Conservation (phyloP, 92 coral and sea anemone genomes). For the Parazoanthus atlanticus region DNA sequence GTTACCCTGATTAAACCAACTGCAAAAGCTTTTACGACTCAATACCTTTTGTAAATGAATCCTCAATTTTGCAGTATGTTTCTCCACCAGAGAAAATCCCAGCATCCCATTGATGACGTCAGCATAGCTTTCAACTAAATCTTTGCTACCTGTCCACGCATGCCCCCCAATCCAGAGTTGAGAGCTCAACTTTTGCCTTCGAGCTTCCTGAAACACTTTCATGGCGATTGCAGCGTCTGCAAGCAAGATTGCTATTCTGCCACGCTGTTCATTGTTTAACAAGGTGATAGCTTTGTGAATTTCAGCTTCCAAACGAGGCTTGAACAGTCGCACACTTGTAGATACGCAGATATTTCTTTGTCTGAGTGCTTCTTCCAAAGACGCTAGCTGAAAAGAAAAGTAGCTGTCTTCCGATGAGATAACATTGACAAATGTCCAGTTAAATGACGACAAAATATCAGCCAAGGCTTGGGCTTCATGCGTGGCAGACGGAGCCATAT, state of each 20-base stretch:
- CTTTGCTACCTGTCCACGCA: conserved; percentile 37
- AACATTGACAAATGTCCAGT: conserved; percentile 79
- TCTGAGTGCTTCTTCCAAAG: conserved; percentile 64
- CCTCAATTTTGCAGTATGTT: conserved; percentile 43
- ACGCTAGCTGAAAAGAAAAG: conserved; percentile 47
- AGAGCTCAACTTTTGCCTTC: conserved; percentile 62
- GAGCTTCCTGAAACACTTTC: conserved; percentile 67
- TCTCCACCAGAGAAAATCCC: conserved; percentile 50
- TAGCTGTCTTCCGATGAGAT: conserved; percentile 65
- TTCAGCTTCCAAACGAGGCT: conserved; percentile 6
- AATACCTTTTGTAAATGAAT: background rate
- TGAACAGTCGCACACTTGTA: conserved; percentile 43
- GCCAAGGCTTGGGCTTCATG: conserved; percentile 69
- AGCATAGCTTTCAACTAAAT: conserved; percentile 32
- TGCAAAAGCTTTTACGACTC: background rate
- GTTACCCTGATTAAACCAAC: conserved; percentile 8
- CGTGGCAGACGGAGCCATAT: conserved; percentile 67
- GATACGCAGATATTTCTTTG: conserved; percentile 66
- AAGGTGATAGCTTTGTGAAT: conserved; percentile 40
- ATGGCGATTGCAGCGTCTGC: conserved; percentile 53
- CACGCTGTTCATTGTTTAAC: conserved; percentile 39
- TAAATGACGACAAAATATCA: conserved; percentile 53
- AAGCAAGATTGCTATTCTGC: conserved; percentile 67
- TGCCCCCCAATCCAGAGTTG: conserved; percentile 83
- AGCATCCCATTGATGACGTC: conserved; percentile 75